Conservation (phyloP, 2,888 invertebrate species). For the Eurytoma californica region DNA sequence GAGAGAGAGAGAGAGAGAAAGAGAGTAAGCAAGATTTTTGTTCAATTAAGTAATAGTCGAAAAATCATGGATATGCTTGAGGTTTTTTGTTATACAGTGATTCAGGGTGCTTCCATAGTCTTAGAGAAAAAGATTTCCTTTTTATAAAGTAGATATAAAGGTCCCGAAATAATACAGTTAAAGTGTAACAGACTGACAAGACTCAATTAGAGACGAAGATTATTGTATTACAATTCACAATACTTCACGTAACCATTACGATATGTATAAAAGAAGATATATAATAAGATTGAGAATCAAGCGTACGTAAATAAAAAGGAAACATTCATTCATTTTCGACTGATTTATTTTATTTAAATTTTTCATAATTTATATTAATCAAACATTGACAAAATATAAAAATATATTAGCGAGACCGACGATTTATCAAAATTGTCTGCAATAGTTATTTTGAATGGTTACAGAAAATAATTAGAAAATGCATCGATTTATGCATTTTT, state of each 20-base stretch:
- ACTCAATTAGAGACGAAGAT: constrained; percentile 64
- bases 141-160: constrained; percentile 57
- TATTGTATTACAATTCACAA: constrained; percentile 38
- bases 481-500: constrained; percentile 52
- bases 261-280: constrained; percentile 46
- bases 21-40: no score
- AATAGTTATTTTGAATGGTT: constrained; percentile 1
- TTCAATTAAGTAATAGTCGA: constrained; percentile 25
- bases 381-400: constrained; percentile 20
- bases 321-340: constrained; percentile 57
- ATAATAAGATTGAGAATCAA: constrained; percentile 48
- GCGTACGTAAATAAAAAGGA: constrained; percentile 50
- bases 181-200: constrained; percentile 66
- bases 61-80: constrained; percentile 29
- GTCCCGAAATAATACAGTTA: constrained; percentile 59
- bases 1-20: no score
- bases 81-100: constrained; percentile 65
- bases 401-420: constrained; percentile 33
- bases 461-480: constrained; percentile 30
- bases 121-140: constrained; percentile 46
- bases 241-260: constrained; percentile 33
- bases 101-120: constrained; percentile 73
- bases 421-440: constrained; percentile 17
- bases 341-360: constrained; percentile 44
- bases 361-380: constrained; percentile 32